These are phyloP conservation scores for Lumbricus terrestris DNA, from an alignment of 2,888 invertebrate species.

Conservation along the genomic window DNA sequence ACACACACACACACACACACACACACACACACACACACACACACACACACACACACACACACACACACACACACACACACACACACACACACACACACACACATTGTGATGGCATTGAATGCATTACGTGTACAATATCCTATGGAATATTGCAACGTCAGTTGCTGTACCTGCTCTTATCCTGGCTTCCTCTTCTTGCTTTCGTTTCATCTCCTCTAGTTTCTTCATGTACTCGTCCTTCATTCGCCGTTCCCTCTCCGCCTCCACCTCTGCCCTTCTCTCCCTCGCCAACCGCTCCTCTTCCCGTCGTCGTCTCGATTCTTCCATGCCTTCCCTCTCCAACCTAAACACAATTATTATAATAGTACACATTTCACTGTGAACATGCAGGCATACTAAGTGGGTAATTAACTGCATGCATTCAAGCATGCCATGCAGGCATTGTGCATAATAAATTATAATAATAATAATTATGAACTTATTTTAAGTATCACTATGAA, in stretches of 20 bases:
- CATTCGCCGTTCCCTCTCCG: constrained; percentile 36
- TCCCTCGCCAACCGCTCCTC: constrained; percentile 41
- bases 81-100: too few species aligned
- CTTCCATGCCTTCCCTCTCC: constrained; percentile 42
- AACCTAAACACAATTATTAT: constrained; percentile 28
- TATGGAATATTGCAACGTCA: too few species aligned
- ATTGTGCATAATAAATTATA: too few species aligned
- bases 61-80: too few species aligned
- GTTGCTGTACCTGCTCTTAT: constrained; percentile 40
- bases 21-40: too few species aligned
- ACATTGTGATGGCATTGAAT: neutral
- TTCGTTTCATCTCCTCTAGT: constrained; percentile 51
- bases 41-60: neutral
- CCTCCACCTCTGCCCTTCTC: constrained; percentile 32
- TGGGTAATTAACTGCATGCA: neutral
- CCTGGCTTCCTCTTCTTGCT: constrained; percentile 46
- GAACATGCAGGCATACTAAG: neutral
- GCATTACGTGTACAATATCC: neutral
- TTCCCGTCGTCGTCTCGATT: constrained; percentile 32
- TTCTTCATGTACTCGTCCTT: constrained; percentile 48
- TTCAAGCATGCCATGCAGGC: too few species aligned
- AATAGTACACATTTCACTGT: too few species aligned
- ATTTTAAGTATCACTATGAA: too few species aligned
- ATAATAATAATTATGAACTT: too few species aligned
- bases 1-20: neutral